A percentile compares a stretch with the other conserved stretches of the same genome.
These are phyloP conservation scores for Bolinopsis microptera DNA, from an alignment of 37 sponge, comb jelly and placozoan genomes.

Conservation along the genomic window DNA sequence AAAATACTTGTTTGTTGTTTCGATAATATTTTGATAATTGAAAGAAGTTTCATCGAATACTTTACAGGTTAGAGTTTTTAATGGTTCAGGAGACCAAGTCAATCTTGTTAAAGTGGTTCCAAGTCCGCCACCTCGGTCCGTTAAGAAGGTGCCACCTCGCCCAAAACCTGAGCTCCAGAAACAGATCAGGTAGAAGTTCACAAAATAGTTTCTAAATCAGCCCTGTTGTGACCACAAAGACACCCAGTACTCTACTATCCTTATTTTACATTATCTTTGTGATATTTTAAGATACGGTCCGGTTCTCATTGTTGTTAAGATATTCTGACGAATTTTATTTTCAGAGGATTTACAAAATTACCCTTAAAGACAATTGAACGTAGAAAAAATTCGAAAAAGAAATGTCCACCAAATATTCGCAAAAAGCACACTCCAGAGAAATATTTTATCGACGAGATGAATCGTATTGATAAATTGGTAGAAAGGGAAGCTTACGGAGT, in stretches of 20 bases:
- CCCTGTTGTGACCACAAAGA: too few relatives aligned
- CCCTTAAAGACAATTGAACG: background rate
- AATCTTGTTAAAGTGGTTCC: background rate
- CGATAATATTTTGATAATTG: too few relatives aligned
- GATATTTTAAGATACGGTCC: too few relatives aligned
- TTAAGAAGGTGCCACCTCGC: too few relatives aligned
- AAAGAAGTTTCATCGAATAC: too few relatives aligned
- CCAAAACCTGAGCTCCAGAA: background rate
- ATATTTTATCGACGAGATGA: background rate
- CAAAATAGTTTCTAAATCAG: too few relatives aligned
- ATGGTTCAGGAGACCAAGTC: background rate
- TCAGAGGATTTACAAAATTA: too few relatives aligned
- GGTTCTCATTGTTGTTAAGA: too few relatives aligned
- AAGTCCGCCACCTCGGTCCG: background rate
- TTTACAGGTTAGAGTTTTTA: slow-evolving; percentile 13
- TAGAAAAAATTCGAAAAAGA: background rate
- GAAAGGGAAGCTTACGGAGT: background rate
- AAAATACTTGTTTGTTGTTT: too few relatives aligned
- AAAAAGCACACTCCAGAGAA: background rate
- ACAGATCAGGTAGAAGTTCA: background rate
- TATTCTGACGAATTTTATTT: too few relatives aligned
- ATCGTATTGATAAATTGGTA: background rate
- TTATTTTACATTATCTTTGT: too few relatives aligned
- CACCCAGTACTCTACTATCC: too few relatives aligned
- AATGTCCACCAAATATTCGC: background rate